A percentile compares a stretch with the other conserved stretches of the same genome.
phyloP scores from a whole-genome alignment of 1,140 invertebrate genomes.

The Saccostrea cuccullata region DNA sequence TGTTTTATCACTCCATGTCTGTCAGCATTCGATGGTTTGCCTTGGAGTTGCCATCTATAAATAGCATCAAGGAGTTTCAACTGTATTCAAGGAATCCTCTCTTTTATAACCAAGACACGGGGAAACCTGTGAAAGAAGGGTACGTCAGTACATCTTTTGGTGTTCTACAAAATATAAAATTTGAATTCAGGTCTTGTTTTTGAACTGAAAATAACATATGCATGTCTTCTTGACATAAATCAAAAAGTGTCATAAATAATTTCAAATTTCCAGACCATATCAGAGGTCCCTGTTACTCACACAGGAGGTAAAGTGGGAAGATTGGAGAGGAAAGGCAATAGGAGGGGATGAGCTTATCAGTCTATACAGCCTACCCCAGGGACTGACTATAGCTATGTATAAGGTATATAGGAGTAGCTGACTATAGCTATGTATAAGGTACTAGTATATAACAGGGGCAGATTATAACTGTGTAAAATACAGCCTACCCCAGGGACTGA shows the following conservation, averaged over 20 bases:
- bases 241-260: background rate
- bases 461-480: background rate
- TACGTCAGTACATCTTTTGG: conserved; percentile 31
- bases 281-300: conserved; percentile 67
- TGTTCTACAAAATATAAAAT: no score
- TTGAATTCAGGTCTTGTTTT: no score
- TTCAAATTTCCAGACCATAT: conserved; percentile 64
- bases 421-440: conserved; percentile 3
- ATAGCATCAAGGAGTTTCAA: conserved; percentile 55
- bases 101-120: conserved; percentile 64
- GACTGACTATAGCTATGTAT: conserved; percentile 65
- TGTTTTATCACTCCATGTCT: conserved; percentile 64
- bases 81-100: conserved; percentile 67
- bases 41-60: conserved; percentile 59
- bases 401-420: conserved; percentile 62
- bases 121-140: conserved; percentile 62
- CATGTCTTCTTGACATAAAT: background rate
- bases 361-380: conserved; percentile 58
- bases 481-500: background rate
- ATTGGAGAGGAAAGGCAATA: conserved; percentile 51
- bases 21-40: conserved; percentile 64
- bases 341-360: conserved; percentile 62
- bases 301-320: conserved; percentile 58
- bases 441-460: background rate
- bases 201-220: background rate